Evolutionary conservation across 2,113 vertebrate genomes (phyloP), one percentile per base, ranked within the genome.

Genomic region (Platichthys stellatus): DNA sequence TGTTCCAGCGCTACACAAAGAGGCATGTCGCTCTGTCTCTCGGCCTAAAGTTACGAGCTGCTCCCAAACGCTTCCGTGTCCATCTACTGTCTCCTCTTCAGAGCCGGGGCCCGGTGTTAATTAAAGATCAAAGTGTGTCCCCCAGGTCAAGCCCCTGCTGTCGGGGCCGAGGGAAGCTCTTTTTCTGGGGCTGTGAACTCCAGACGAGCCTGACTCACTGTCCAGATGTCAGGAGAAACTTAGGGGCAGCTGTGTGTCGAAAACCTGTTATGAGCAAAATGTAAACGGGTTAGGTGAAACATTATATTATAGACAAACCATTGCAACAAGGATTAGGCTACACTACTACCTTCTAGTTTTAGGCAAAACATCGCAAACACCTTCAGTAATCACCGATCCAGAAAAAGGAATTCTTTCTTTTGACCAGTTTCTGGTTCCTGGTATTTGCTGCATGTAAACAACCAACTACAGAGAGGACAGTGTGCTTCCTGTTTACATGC

Each of bases 111-210:
- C 73, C 83, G 54, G 78, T 84, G 91, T 88, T 90, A 90, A 91
- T 93, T 88, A 90, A 90, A 90, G 92, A 93, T 91, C 90, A 91
- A 90, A 91, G 89, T 26, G 72, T 21, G 66, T 53, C 65, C 80
- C 74, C 67, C 69, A 84, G 91, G 91, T 92, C 90, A 90, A 61
- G 76, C 79, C 73, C 89, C 90, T 82, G 85, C 81, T 82, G 88
- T 72, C 81, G 63, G 82, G 89, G 84, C 80, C 56, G 74, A 76
- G 78, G 58, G 76, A 83, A 60, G 78, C 75, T 76, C 79, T 63
- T 77, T 74, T 82, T 83, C 65, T 69, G 81, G 72, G 71, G 21
- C 63, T 20, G 66, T 61, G 64, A 80, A 73, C 77, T 76, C 81
- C 66, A 71, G 63, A 87, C 58, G 65, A 85, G 72, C 53, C 20